Conservation (phyloP, 1,140 invertebrate genomes). For the Philopotamus ludificatus region DNA sequence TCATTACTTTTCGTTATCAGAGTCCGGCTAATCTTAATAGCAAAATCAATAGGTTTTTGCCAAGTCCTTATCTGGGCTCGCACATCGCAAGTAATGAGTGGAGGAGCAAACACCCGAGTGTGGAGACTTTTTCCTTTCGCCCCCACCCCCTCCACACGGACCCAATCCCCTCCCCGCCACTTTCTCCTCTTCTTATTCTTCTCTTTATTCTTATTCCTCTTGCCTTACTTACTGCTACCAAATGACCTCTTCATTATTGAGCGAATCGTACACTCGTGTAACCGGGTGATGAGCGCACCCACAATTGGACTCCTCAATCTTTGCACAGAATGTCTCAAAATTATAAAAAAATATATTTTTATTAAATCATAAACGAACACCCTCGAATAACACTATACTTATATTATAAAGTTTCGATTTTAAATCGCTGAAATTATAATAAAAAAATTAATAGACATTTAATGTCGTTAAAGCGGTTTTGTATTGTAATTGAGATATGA, state of each 20-base stretch:
- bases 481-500: too few species aligned
- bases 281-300: conserved; percentile 25
- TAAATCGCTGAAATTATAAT: too few species aligned
- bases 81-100: conserved; percentile 28
- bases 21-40: conserved; percentile 22
- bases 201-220: conserved; percentile 8
- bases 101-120: neutral
- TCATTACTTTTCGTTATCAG: conserved; percentile 26
- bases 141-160: neutral
- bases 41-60: conserved; percentile 28
- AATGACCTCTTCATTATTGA: conserved; percentile 40
- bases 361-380: too few species aligned
- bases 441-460: too few species aligned
- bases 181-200: neutral
- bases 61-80: conserved; percentile 35
- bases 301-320: conserved; percentile 11
- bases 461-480: too few species aligned
- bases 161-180: neutral
- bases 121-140: neutral
- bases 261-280: conserved; percentile 14
- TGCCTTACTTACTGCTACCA: conserved; percentile 13
- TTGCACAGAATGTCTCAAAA: too few species aligned
- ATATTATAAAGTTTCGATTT: too few species aligned
- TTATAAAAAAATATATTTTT: too few species aligned
- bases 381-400: too few species aligned